Percentiles rank a stretch among this genome's conserved stretches.
Evolutionary conservation across 2,797 vertebrate species (phyloP).

Genomic region (Pogoniulus pusillus): DNA sequence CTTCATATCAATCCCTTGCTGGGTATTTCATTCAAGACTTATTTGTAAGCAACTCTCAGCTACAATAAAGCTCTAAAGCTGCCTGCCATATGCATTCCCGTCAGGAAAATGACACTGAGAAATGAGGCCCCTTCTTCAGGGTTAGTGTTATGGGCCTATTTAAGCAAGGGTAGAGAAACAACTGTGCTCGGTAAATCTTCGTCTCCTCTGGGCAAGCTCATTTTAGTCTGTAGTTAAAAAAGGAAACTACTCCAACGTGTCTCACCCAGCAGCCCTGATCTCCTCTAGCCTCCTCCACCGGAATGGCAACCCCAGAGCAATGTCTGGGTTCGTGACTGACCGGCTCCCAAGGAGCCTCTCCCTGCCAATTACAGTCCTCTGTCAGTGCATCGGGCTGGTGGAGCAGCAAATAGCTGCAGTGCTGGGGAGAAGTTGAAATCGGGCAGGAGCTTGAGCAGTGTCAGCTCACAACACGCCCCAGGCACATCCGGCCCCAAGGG

Average conservation of each 20-base stretch:
- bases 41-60: constrained; percentile 70
- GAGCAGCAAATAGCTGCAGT: background rate
- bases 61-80: constrained; percentile 64
- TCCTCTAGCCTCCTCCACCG: background rate
- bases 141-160: constrained; percentile 67
- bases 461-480: background rate
- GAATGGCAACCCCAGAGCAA: background rate
- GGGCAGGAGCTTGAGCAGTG: background rate
- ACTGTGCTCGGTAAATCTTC: constrained; percentile 54
- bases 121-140: constrained; percentile 64
- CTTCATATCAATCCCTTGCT: constrained; percentile 53
- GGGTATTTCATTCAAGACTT: constrained; percentile 66
- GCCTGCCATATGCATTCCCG: constrained; percentile 60
- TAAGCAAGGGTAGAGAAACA: constrained; percentile 62
- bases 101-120: constrained; percentile 69
- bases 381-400: background rate
- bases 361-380: background rate
- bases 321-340: accelerated
- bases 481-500: accelerated
- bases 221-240: constrained; percentile 61
- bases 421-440: background rate
- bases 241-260: background rate
- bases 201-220: constrained; percentile 52
- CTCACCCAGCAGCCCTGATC: background rate
- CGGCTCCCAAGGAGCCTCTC: background rate